phyloP scores from a whole-genome alignment of 2,113 vertebrate species.

The Anser cygnoides region DNA sequence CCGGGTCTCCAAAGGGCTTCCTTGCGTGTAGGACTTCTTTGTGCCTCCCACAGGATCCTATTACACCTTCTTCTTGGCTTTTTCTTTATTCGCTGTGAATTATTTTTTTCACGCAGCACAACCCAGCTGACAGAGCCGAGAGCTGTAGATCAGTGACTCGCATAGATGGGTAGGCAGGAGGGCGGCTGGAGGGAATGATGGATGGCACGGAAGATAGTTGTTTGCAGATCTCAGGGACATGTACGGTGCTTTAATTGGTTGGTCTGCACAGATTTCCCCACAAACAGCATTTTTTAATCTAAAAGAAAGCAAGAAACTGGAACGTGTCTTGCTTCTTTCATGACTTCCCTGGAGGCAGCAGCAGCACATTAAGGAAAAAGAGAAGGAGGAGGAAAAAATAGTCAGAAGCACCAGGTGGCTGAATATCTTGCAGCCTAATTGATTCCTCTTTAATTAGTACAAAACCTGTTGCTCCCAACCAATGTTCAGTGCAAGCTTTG shows the following conservation, averaged over 20 bases:
- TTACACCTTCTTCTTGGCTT: background rate
- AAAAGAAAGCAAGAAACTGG: constrained; percentile 33
- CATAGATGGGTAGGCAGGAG: background rate
- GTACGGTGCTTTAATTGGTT: background rate
- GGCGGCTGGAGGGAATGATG: background rate
- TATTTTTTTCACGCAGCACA: background rate
- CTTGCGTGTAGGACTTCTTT: background rate
- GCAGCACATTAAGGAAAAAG: constrained; percentile 15
- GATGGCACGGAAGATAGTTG: background rate
- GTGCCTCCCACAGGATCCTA: background rate
- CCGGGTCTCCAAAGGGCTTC: background rate
- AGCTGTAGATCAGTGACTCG: background rate
- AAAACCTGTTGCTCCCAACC: constrained; percentile 42
- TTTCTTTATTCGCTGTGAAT: background rate
- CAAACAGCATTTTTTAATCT: constrained; percentile 14
- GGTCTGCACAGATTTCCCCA: background rate
- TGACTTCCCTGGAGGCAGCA: constrained; percentile 58
- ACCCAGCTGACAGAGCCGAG: background rate
- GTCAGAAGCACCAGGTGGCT: constrained; percentile 58
- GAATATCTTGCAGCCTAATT: constrained; percentile 51
- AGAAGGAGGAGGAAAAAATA: constrained; percentile 42
- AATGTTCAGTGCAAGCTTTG: background rate
- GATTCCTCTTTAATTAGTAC: constrained; percentile 65
- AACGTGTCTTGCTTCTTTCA: constrained; percentile 14
- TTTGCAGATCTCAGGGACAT: background rate